Evolutionary conservation across 2,113 vertebrate species (phyloP), one percentile per base, ranked within the genome.

Genomic region (Sebastes fasciatus): DNA sequence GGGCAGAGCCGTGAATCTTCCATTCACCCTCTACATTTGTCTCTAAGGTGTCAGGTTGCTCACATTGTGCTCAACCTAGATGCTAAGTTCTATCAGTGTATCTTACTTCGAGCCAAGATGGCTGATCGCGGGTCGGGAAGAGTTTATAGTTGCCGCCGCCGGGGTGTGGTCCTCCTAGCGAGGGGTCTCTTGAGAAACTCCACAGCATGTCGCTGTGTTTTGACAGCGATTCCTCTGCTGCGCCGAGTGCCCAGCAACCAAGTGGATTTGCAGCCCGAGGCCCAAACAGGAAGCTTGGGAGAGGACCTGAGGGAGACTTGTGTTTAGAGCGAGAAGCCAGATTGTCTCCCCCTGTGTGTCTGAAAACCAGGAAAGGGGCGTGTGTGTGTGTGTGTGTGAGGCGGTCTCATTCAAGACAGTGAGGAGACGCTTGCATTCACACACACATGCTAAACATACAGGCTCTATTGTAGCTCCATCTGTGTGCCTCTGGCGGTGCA

Each of bases 251-350:
- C 62, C 58, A 26, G 48, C 60, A 54, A 65, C 89, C 79, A 86
- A 89, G 87, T 80, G 68, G 81, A 77, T 73, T n/a, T 63, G 45
- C 76, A 63, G 75, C 88, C 77, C 34, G 17, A 86, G 76, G 79
- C 73, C 73, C 90, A 93, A 93, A 94, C 95, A 96, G 95, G 93
- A 96, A 95, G 83, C 86, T 63, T 42, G 57, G 69, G 71, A 90
- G 68, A 79, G 73, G 85, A 80, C 94, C 89, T 82, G 16, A 85
- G 92, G 89, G 92, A 92, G 81, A 80, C 26, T 72, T 81, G 3
- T 91, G 86, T 89, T 91, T 80, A 82, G 85, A 93, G 86, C n/a
- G 83, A 90, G 77, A 93, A 89, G 93, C 86, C 82, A 92, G 80
- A 90, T 93, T 90, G 74, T 80, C 77, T 81, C 84, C 62, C 60